phyloP scores from a whole-genome alignment of 2,888 invertebrate genomes.

The Conistra vaccinii region DNA sequence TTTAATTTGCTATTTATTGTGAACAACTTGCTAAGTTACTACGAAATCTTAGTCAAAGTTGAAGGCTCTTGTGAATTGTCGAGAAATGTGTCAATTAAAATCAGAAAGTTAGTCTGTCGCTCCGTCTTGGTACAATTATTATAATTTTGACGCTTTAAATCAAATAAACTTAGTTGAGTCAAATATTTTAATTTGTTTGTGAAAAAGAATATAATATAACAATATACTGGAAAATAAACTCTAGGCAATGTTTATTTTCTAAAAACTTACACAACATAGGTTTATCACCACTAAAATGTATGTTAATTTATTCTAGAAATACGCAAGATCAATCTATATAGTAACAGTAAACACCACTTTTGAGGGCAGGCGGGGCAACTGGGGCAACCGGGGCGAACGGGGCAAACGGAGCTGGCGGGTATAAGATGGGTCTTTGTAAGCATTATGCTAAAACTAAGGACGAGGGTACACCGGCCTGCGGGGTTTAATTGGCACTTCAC shows the following conservation, averaged over 20 bases:
- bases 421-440: slow-evolving; percentile 62
- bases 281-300: slow-evolving; percentile 18
- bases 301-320: slow-evolving; percentile 59
- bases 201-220: not conserved
- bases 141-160: slow-evolving; percentile 22
- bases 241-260: not conserved
- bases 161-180: not conserved
- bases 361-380: slow-evolving; percentile 32
- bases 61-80: slow-evolving; percentile 27
- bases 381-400: slow-evolving; percentile 20
- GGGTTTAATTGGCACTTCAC: slow-evolving; percentile 56
- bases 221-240: not conserved
- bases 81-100: slow-evolving; percentile 47
- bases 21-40: slow-evolving; percentile 28
- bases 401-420: slow-evolving; percentile 25
- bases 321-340: slow-evolving; percentile 54
- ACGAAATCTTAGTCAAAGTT: slow-evolving; percentile 36
- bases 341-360: slow-evolving; percentile 59
- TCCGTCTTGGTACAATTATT: slow-evolving; percentile 24
- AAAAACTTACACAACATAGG: slow-evolving; percentile 9
- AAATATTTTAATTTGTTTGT: slow-evolving; percentile 13
- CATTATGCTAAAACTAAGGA: slow-evolving; percentile 66
- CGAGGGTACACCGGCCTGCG: slow-evolving; percentile 47
- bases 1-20: slow-evolving; percentile 41
- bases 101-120: slow-evolving; percentile 38